These are phyloP conservation scores for Timandra comae DNA, from an alignment of 2,888 invertebrate species.

Conservation along the genomic window DNA sequence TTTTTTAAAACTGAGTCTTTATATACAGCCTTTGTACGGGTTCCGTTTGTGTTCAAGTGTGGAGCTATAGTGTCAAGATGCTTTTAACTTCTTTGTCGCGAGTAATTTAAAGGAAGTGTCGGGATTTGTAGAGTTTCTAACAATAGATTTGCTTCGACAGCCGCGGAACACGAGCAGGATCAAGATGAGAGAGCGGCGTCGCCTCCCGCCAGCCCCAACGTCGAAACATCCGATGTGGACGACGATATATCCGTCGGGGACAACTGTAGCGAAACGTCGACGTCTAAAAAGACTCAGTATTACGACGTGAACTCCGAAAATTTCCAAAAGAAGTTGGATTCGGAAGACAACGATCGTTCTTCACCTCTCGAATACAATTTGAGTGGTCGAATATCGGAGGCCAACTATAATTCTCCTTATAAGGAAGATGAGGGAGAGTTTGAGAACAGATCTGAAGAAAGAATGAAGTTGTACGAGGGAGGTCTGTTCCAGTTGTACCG, in stretches of 20 bases:
- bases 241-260: slow-evolving; percentile 69
- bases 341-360: slow-evolving; percentile 38
- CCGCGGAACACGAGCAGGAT: slow-evolving; percentile 40
- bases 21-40: slow-evolving; percentile 58
- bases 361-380: slow-evolving; percentile 48
- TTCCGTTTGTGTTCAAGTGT: slow-evolving; percentile 57
- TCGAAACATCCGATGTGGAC: slow-evolving; percentile 51
- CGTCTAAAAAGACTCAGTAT: slow-evolving; percentile 38
- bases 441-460: slow-evolving; percentile 45
- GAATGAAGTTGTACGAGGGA: slow-evolving; percentile 57
- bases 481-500: slow-evolving; percentile 63
- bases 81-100: slow-evolving; percentile 41
- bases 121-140: slow-evolving; percentile 17
- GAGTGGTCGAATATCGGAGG: slow-evolving; percentile 42
- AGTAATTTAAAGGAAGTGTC: slow-evolving; percentile 28
- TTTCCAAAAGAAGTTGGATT: slow-evolving; percentile 35
- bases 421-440: slow-evolving; percentile 61
- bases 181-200: slow-evolving; percentile 30
- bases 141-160: slow-evolving; percentile 33
- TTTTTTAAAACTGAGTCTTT: slow-evolving; percentile 71
- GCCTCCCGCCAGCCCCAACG: slow-evolving; percentile 40
- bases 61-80: slow-evolving; percentile 52
- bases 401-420: slow-evolving; percentile 53
- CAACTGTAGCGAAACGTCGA: slow-evolving; percentile 61
- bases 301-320: slow-evolving; percentile 29